Base-by-base conservation (phyloP, 2,113 vertebrate species). In the Pheucticus melanocephalus region DNA sequence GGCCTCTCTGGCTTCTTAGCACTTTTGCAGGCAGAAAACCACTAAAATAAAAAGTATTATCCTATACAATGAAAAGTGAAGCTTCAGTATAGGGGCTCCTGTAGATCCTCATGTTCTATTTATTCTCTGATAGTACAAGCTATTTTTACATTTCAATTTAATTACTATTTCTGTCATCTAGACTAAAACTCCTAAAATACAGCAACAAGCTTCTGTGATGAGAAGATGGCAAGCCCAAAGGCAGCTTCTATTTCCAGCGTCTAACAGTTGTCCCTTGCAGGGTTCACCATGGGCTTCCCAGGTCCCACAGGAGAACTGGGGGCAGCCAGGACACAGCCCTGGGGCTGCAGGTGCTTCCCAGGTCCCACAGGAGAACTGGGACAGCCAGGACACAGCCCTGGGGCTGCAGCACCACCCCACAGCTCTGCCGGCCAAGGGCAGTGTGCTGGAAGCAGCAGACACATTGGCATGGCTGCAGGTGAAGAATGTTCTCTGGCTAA, bases 221-320 rank as follows among this genome's bases (percentile, higher is more conserved):
- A 70, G 61, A 31, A 78, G 59, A 30, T 0, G 4, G 47, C 15
- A 28, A 59, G 15, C 21, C 56, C 53, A 24, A 35, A n/a, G 66
- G 4, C 25, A 35, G 64, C 13, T 69, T 12, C 1, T 8, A 4
- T 30, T 71, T 17, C 2, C 53, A 9, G 0, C 0, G 10, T 11
- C 8, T 6, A 9, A 12, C 35, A 40, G 28, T 1, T 24, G 33
- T 17, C 20, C 59, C 35, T 45, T 3, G 2, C 13, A 15, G 64
- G 40, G 56, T 0, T 51, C 60, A 3, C 3, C 28, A 1, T 5
- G 10, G 12, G 44, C 16, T 14, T 9, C 48, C 40, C 60, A 51
- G 71, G 16, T 40, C 44, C 2, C 35, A 3, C 22, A 16, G 33
- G 8, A 23, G 53, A 31, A 11, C 17, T 53, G 51, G 28, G 47